Evolutionary conservation across 2,797 vertebrate genomes (phyloP).

Genomic region (Zalophus californianus): DNA sequence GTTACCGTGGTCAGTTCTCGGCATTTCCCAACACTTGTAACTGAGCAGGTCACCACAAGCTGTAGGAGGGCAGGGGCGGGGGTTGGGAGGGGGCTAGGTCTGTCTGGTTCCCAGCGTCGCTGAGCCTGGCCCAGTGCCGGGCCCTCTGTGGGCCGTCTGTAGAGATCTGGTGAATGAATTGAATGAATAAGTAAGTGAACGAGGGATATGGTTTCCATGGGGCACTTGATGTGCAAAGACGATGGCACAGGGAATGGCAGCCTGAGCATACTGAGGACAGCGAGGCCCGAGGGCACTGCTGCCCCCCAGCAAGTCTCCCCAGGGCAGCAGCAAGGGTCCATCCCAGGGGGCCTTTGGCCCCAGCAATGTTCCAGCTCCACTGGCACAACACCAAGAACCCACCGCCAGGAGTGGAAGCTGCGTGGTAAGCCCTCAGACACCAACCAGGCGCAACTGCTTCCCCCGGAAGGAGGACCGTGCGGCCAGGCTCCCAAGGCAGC

Average conservation of each 20-base stretch:
- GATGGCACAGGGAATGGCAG: fast-evolving
- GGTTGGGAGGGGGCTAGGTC: not conserved
- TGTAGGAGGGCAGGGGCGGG: not conserved
- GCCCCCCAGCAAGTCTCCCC: too few species aligned
- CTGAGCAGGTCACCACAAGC: not conserved
- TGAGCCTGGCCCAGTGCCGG: not conserved
- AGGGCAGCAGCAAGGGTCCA: not conserved
- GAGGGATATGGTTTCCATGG: not conserved
- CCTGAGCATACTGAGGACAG: not conserved
- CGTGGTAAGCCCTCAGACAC: not conserved
- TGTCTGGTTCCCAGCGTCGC: not conserved
- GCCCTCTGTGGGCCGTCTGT: not conserved
- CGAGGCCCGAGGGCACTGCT: fast-evolving
- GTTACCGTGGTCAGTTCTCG: not conserved
- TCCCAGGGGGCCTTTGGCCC: fast-evolving
- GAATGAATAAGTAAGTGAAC: not conserved
- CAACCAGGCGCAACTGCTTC: not conserved
- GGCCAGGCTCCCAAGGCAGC: not conserved
- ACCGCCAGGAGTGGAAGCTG: not conserved
- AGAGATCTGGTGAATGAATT: not conserved
- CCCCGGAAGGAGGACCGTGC: not conserved
- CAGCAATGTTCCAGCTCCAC: not conserved
- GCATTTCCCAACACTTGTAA: not conserved
- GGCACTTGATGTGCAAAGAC: not conserved
- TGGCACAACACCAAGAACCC: not conserved